phyloP scores from a whole-genome alignment of 2,113 vertebrate genomes.

The Puffinus mauretanicus region DNA sequence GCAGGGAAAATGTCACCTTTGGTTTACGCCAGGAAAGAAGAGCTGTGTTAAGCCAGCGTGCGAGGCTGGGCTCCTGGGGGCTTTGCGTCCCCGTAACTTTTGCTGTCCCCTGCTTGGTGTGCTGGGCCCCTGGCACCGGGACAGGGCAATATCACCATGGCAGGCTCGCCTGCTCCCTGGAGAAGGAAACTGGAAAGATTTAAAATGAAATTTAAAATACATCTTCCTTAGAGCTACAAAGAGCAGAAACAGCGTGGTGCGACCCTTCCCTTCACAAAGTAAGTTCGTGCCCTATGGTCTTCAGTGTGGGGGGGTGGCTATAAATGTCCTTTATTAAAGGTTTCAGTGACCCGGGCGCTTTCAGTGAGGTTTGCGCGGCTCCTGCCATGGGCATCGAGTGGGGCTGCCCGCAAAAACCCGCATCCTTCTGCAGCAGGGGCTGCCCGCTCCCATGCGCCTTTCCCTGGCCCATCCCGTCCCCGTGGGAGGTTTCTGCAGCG shows the following conservation, averaged over 20 bases:
- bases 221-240: too few species aligned
- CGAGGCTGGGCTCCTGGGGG: rapidly evolving
- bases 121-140: background rate
- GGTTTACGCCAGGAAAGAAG: background rate
- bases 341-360: rapidly evolving
- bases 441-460: background rate
- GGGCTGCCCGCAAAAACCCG: rapidly evolving
- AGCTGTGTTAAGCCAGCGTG: rapidly evolving
- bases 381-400: rapidly evolving
- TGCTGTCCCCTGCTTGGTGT: rapidly evolving
- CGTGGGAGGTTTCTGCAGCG: rapidly evolving
- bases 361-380: background rate
- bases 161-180: background rate
- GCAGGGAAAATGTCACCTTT: background rate
- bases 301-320: rapidly evolving
- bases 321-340: too few species aligned
- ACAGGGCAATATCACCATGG: too few species aligned
- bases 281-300: background rate
- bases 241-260: rapidly evolving
- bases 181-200: background rate
- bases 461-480: background rate
- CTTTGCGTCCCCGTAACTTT: rapidly evolving
- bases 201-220: background rate
- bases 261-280: background rate
- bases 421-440: rapidly evolving